Percentiles rank a stretch among this genome's conserved stretches.
phyloP scores from a whole-genome alignment of 2,113 vertebrate species.

The Tonatia bakeri region DNA sequence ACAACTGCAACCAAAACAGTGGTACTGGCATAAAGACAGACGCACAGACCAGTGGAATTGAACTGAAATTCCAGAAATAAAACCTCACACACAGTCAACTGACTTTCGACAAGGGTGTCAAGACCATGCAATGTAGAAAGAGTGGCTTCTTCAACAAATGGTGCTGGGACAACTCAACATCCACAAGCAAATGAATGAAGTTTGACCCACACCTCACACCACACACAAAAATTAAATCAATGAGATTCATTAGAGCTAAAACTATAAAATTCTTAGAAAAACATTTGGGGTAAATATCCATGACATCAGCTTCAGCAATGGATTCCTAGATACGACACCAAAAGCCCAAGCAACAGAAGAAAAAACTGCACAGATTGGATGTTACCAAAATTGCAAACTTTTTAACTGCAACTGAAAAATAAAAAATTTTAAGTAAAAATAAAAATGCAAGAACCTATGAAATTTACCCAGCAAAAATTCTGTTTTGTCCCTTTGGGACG shows the following conservation, averaged over 20 bases:
- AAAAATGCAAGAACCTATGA: neutral
- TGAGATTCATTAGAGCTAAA: neutral
- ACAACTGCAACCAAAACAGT: neutral
- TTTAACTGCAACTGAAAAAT: neutral
- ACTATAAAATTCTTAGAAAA: neutral
- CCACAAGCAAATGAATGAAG: neutral
- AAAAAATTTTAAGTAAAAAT: neutral
- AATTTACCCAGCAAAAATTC: neutral
- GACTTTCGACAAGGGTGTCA: neutral
- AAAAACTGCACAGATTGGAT: neutral
- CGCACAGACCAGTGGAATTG: neutral
- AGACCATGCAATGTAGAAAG: neutral
- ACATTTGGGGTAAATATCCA: neutral
- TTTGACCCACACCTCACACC: neutral
- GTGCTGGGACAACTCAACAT: neutral
- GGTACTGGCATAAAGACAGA: neutral
- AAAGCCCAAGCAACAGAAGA: neutral
- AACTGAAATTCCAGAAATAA: neutral
- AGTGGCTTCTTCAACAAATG: neutral
- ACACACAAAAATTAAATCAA: neutral
- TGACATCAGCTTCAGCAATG: neutral
- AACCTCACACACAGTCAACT: neutral
- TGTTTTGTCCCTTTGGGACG: neutral
- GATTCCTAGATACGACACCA: neutral
- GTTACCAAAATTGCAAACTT: neutral